Evolutionary conservation across 2,888 invertebrate genomes (phyloP).

Genomic region (Agonopterix heracliana): DNA sequence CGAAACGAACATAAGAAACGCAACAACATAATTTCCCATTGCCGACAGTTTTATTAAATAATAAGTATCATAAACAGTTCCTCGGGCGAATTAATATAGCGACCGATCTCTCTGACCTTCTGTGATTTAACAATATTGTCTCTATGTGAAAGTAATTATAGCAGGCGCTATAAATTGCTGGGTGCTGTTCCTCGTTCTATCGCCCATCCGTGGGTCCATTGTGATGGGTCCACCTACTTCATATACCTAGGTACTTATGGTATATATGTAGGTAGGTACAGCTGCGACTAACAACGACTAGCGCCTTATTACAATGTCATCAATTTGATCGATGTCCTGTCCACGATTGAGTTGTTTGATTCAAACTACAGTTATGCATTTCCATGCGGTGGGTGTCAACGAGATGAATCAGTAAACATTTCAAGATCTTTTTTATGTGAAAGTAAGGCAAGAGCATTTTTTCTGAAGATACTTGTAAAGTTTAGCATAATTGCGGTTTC

Average conservation of each 20-base stretch:
- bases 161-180: conserved; percentile 38
- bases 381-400: conserved; percentile 1
- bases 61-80: conserved; percentile 48
- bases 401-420: background rate
- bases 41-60: conserved; percentile 56
- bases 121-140: conserved; percentile 51
- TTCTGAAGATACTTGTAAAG: conserved; percentile 5
- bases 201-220: conserved; percentile 1
- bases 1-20: conserved; percentile 13
- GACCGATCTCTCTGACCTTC: conserved; percentile 40
- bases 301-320: conserved; percentile 31
- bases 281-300: background rate
- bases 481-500: conserved; percentile 25
- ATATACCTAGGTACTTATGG: background rate
- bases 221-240: background rate
- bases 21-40: conserved; percentile 31
- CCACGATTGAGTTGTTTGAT: conserved; percentile 28
- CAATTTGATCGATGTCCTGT: conserved; percentile 34
- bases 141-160: conserved; percentile 51
- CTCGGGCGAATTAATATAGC: conserved; percentile 38
- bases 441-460: background rate
- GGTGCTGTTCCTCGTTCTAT: conserved; percentile 14
- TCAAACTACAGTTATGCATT: conserved; percentile 17
- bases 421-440: too few species aligned
- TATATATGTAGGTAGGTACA: background rate